phyloP scores from a whole-genome alignment of 2,888 invertebrate species.

The Pandemis cinnamomeana region DNA sequence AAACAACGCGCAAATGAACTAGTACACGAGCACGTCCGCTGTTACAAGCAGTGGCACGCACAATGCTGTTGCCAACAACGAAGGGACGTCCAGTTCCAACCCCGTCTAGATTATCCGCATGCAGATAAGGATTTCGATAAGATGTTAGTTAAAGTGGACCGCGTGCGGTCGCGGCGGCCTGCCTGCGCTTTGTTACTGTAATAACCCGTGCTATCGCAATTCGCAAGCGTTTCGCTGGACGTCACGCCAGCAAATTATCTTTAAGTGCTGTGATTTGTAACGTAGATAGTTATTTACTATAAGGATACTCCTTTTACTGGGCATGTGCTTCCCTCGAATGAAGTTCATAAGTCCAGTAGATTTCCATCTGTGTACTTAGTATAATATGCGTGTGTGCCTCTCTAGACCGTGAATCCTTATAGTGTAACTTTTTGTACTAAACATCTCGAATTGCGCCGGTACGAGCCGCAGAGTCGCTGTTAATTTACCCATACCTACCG shows the following conservation, averaged over 20 bases:
- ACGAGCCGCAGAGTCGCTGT: too few relatives aligned
- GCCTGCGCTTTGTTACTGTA: neutral
- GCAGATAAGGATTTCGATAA: neutral
- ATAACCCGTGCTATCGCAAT: neutral
- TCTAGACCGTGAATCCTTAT: neutral
- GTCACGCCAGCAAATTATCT: neutral
- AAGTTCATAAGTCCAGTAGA: neutral
- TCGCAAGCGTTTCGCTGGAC: neutral
- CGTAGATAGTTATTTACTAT: constrained; percentile 6
- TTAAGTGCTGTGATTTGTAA: constrained; percentile 3
- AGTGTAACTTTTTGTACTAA: too few relatives aligned
- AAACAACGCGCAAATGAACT: neutral
- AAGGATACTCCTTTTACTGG: neutral
- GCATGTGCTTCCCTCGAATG: neutral
- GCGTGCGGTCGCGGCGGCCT: neutral
- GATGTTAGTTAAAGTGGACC: neutral
- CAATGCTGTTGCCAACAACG: neutral
- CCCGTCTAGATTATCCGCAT: neutral
- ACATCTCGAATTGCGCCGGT: too few relatives aligned
- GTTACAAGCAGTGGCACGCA: neutral
- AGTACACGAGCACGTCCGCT: neutral
- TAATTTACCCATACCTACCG: too few relatives aligned
- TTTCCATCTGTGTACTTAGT: neutral
- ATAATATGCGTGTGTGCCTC: too few relatives aligned
- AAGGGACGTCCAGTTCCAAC: neutral